Evolutionary conservation across 2,888 invertebrate genomes (phyloP).

Genomic region (Drosophila atripex): DNA sequence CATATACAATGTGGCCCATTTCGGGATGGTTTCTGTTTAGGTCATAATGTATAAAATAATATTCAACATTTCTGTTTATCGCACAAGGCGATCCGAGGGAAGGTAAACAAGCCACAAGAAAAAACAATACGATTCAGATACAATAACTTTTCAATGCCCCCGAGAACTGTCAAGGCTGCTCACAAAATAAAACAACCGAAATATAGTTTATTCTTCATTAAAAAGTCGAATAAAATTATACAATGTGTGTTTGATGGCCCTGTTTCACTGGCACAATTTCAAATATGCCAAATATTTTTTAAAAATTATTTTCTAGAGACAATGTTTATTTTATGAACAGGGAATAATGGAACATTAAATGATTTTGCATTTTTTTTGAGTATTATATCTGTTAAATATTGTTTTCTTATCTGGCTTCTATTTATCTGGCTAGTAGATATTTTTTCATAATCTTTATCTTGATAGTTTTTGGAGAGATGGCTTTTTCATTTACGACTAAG

Average conservation of each 20-base stretch:
- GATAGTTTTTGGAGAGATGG: no score
- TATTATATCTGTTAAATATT: no score
- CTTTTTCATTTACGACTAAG: no score
- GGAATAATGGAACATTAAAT: neutral
- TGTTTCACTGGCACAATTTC: neutral
- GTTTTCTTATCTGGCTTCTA: no score
- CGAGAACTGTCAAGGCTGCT: constrained; percentile 33
- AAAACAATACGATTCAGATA: constrained; percentile 24
- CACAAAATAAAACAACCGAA: constrained; percentile 6
- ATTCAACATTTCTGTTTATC: constrained; percentile 26
- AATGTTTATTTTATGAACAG: neutral
- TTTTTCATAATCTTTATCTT: no score
- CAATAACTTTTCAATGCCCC: constrained; percentile 18
- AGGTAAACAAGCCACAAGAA: constrained; percentile 11
- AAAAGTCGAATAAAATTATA: neutral
- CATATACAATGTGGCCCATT: constrained; percentile 35
- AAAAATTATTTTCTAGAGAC: neutral
- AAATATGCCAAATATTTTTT: neutral
- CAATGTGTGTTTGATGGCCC: neutral
- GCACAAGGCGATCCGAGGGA: constrained; percentile 12
- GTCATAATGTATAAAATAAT: constrained; percentile 35
- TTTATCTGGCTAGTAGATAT: no score
- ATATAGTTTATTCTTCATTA: neutral
- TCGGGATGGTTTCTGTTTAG: constrained; percentile 28
- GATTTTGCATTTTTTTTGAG: neutral